A percentile compares a stretch with the other conserved stretches of the same genome.
These are phyloP conservation scores for Tetrax tetrax DNA, from an alignment of 2,113 vertebrate species.

Conservation along the genomic window DNA sequence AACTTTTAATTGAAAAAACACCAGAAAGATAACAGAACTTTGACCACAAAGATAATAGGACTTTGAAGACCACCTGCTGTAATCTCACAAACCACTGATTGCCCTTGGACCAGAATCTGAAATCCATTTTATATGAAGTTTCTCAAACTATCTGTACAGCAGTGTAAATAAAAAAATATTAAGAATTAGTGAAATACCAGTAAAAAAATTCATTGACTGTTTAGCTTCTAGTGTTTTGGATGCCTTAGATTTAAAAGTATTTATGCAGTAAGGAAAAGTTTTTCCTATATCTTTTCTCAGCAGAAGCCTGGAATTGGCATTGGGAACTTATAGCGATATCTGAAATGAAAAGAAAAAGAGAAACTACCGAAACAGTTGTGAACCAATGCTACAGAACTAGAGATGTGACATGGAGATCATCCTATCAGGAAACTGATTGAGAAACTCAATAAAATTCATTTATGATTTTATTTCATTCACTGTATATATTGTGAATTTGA, in stretches of 20 bases:
- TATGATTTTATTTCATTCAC: neutral
- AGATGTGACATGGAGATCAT: neutral
- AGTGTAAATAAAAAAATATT: neutral
- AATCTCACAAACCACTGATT: neutral
- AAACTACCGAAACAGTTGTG: neutral
- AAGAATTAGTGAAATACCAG: neutral
- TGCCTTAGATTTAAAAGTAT: neutral
- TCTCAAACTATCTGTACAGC: neutral
- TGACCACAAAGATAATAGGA: neutral
- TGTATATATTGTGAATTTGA: neutral
- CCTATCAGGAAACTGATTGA: neutral
- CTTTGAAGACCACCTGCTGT: neutral
- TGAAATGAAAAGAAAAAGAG: neutral
- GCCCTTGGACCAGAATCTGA: neutral
- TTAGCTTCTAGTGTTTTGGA: neutral
- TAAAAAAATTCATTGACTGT: neutral
- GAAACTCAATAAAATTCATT: neutral
- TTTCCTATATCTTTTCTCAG: neutral
- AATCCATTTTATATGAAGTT: neutral
- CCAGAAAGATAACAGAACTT: neutral
- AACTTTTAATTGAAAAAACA: constrained; percentile 34
- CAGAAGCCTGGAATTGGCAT: neutral
- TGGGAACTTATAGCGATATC: neutral
- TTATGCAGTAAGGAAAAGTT: neutral
- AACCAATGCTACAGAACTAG: neutral